Base-by-base conservation (phyloP, 2,888 invertebrate species). In the Drosophila formosana region DNA sequence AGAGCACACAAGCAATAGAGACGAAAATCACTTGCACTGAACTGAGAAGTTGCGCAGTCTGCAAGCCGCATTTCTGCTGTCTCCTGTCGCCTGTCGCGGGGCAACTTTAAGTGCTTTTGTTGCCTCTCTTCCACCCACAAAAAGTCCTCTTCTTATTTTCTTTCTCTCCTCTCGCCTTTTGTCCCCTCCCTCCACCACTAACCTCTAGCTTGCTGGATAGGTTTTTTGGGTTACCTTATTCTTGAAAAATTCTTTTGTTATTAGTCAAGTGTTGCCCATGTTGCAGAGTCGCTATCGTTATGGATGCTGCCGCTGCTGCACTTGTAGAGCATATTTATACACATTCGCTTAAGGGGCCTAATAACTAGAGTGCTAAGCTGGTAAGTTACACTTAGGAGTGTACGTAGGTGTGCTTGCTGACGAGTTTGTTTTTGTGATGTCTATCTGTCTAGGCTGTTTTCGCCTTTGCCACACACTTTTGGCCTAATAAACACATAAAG, bases 211-310 rank as follows among this genome's bases (percentile, higher is more conserved):
- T 28, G 32, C 46, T 37, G 60, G 49, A 51, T 65, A 55, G 60
- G 34, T 43, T 67, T 74, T 86, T 88, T 82, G 72, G 87, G 87
- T 87, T 89, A 84, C 84, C 84, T 83, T 89, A 87, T 85, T 80
- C 84, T 83, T 83, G 64, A 65, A 71, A n/a, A 60, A 68, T 62
- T 64, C 88, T 68, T 72, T 84, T 84, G 81, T 84, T 82, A 69
- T 51, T 45, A 57, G 69, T 75, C 63, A 65, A 81, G 85, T 87
- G 78, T 28, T 57, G 61, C 46, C 52, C 55, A 39, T 57, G 52
- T 52, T 47, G 37, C 46, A 32, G 60, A 52, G 71, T 55, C 65
- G 67, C 52, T 51, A 64, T 11, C 34, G 3, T 34, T 30, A 7
- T 30, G 30, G 30, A 1, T 4, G 37, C n/a, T n/a, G 34, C 45